A percentile compares a stretch with the other conserved stretches of the same genome.
These are phyloP conservation scores for Drosophila pegasa DNA, from an alignment of 2,888 invertebrate species.

Conservation along the genomic window DNA sequence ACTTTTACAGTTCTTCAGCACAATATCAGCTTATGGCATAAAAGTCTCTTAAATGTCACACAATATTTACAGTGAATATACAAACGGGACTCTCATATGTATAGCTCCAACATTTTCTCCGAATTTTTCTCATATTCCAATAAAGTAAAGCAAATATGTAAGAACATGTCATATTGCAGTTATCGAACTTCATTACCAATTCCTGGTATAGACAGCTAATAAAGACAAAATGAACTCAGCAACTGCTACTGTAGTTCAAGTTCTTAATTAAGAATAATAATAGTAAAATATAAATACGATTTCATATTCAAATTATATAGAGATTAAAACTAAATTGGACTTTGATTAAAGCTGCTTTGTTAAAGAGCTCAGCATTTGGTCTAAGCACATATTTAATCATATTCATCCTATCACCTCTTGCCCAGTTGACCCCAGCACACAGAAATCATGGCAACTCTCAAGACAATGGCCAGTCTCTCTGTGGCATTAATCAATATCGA, in stretches of 20 bases:
- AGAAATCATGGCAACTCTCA: not conserved
- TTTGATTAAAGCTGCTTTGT: too few species aligned
- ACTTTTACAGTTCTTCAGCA: not conserved
- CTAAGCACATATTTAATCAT: too few species aligned
- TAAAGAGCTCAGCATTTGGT: not conserved
- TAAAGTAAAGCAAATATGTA: not conserved
- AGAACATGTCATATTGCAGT: not conserved
- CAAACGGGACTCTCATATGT: not conserved
- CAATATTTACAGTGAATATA: not conserved
- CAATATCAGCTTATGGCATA: too few species aligned
- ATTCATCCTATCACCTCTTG: not conserved
- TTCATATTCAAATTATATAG: not conserved
- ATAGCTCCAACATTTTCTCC: not conserved
- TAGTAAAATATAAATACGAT: not conserved
- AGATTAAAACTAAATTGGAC: not conserved
- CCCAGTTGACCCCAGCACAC: not conserved
- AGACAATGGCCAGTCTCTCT: not conserved
- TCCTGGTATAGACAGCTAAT: not conserved
- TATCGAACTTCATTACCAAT: not conserved
- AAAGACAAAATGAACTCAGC: not conserved
- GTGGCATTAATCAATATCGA: conserved; percentile 41
- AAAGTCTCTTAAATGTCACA: not conserved
- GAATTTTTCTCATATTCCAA: not conserved
- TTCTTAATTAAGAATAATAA: too few species aligned
- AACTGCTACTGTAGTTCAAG: too few species aligned